Evolutionary conservation across 2,888 invertebrate genomes (phyloP), one percentile per base, ranked within the genome.

Genomic region (Taphrorychus bicolor): DNA sequence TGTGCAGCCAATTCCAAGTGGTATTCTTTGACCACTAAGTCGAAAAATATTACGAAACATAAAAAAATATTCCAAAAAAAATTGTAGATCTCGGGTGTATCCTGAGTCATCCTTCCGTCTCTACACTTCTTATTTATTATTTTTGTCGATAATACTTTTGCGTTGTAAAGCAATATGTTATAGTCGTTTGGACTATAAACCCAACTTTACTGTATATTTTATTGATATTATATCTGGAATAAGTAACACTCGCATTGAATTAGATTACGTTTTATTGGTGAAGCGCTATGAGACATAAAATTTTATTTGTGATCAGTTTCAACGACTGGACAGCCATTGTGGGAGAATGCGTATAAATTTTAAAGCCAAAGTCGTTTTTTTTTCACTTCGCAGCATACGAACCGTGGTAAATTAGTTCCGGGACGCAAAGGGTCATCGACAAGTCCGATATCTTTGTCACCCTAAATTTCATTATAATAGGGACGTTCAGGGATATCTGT

Each of bases 381-480:
- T 69, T 52, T 62, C 54, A 60, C 70, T 71, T 72, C 71, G 69
- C 70, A 72, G 73, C 74, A 77, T 78, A 79, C 79, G 81, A 80
- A 79, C 76, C 81, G 81, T 81, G 77, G 77, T 79, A 79, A 81
- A 82, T 81, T 80, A 80, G 78, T 79, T 77, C 78, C 77, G 77
- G 78, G 78, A 79, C 77, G 73, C 77, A 78, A 51, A 80, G 79
- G 77, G 77, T 77, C 76, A 79, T 79, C 75, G 79, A 80, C 78
- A 79, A 77, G 77, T 76, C 56, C 22, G 66, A 79, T 80, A 80
- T 80, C 80, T 78, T 78, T 77, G 78, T 80, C 81, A 76, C 81
- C 80, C 81, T 77, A 54, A 77, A 79, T 74, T 76, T 76, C 76
- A 72, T 77, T 79, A 79, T 80, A 79, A 79, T 80, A 41, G 69